phyloP scores from a whole-genome alignment of 2,888 invertebrate species.

The Pogonocherus hispidulus region DNA sequence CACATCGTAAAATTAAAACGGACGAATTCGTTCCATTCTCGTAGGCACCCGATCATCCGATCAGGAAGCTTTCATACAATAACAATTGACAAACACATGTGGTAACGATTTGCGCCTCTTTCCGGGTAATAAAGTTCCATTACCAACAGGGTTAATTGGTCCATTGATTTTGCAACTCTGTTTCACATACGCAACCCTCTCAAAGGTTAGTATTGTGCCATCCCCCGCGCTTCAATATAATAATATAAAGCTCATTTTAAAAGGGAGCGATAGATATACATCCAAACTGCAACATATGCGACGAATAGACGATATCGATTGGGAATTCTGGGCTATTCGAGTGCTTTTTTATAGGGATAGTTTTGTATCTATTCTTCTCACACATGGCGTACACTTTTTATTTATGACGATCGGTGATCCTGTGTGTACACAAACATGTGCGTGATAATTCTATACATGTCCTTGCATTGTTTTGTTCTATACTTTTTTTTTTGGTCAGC shows the following conservation, averaged over 20 bases:
- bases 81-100: slow-evolving; percentile 36
- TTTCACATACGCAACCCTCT: too few species aligned
- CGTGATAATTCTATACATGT: slow-evolving; percentile 10
- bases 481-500: not conserved
- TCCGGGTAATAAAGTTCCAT: slow-evolving; percentile 42
- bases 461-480: slow-evolving; percentile 5
- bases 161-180: slow-evolving; percentile 43
- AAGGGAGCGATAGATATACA: not conserved
- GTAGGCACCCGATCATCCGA: too few species aligned
- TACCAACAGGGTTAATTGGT: slow-evolving; percentile 49
- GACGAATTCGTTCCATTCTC: slow-evolving; percentile 10
- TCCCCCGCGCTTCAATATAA: too few species aligned
- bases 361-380: slow-evolving; percentile 37
- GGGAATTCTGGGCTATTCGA: slow-evolving; percentile 31
- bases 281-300: not conserved
- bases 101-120: slow-evolving; percentile 37
- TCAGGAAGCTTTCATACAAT: slow-evolving; percentile 38
- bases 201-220: too few species aligned
- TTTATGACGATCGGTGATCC: not conserved
- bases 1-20: slow-evolving; percentile 5
- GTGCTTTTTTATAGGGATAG: slow-evolving; percentile 41
- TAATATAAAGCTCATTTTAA: too few species aligned
- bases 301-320: not conserved
- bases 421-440: slow-evolving; percentile 19
- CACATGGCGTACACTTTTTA: slow-evolving; percentile 37